phyloP scores from a whole-genome alignment of 2,888 invertebrate genomes.

The Rugalucina vietnamica region DNA sequence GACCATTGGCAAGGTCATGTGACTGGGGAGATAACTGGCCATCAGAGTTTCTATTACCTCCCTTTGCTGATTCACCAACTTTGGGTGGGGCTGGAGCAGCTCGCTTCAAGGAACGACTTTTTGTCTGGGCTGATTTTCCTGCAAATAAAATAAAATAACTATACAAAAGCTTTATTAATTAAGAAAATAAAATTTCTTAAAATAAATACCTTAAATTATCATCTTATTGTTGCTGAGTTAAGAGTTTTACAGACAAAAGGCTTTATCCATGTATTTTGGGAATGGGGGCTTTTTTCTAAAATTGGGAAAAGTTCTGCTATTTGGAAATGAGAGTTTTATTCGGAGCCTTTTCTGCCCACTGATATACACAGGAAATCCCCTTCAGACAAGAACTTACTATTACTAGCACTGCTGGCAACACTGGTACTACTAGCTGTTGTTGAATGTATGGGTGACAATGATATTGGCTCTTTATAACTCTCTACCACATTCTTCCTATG shows the following conservation, averaged over 20 bases:
- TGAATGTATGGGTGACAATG: slow-evolving; percentile 4
- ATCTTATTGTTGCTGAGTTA: too few relatives aligned
- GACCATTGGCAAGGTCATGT: background rate
- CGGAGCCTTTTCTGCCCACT: too few relatives aligned
- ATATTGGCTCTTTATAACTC: slow-evolving; percentile 38
- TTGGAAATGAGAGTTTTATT: too few relatives aligned
- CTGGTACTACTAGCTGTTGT: background rate
- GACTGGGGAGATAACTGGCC: background rate
- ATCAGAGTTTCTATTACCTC: background rate
- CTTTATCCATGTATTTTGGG: too few relatives aligned
- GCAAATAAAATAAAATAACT: background rate
- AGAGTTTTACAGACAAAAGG: too few relatives aligned
- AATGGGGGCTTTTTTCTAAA: too few relatives aligned
- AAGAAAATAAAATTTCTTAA: too few relatives aligned
- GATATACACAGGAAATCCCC: too few relatives aligned
- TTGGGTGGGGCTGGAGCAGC: slow-evolving; percentile 49
- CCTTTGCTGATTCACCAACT: background rate
- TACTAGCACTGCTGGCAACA: background rate
- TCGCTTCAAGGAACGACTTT: slow-evolving; percentile 29
- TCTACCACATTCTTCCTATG: slow-evolving; percentile 72
- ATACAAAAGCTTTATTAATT: too few relatives aligned
- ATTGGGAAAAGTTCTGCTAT: too few relatives aligned
- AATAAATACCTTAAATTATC: too few relatives aligned
- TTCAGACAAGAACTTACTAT: too few relatives aligned
- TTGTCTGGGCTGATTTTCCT: background rate